Conservation (phyloP, 2,113 vertebrate genomes). For the Spheniscus mendiculus region DNA sequence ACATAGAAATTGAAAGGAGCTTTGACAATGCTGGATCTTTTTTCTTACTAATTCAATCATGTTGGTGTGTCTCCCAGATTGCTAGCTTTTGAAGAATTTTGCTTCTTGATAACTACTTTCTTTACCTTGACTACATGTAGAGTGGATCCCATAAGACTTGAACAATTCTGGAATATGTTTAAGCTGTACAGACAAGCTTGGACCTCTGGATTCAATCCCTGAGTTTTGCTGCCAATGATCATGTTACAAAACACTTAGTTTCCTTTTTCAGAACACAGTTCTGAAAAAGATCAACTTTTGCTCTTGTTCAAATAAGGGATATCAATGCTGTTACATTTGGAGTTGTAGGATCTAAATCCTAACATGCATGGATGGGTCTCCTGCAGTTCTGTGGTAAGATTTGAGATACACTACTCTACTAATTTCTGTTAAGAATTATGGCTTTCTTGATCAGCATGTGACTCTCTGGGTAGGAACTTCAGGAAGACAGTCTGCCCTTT, state of each 20-base stretch:
- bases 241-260: neutral
- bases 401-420: neutral
- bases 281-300: neutral
- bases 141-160: neutral
- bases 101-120: neutral
- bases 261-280: neutral
- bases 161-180: neutral
- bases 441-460: neutral
- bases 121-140: neutral
- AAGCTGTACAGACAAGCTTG: neutral
- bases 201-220: neutral
- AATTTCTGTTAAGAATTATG: neutral
- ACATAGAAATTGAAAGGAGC: neutral
- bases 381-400: neutral
- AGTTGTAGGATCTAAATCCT: neutral
- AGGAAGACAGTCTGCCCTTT: neutral
- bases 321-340: neutral
- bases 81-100: neutral
- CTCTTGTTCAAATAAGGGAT: neutral
- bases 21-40: neutral
- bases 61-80: neutral
- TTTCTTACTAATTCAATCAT: neutral
- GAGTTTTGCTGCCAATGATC: neutral
- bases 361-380: neutral
- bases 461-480: neutral